Evolutionary conservation across 2,888 invertebrate species (phyloP), one percentile per base, ranked within the genome.

Genomic region (Caprella mutica): DNA sequence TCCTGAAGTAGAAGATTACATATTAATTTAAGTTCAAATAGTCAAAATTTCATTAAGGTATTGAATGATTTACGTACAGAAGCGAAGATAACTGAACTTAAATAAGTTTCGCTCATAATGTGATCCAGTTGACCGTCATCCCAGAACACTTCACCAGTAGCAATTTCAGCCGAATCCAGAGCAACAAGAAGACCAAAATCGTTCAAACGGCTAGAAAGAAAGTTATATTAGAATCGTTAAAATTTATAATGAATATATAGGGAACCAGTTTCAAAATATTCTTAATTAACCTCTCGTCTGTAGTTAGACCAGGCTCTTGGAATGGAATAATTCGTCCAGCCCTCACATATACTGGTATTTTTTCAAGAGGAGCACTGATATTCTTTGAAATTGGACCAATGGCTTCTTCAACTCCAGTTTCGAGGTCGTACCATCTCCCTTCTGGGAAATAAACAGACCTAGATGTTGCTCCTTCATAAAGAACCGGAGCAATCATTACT

Each of bases 401-500:
- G 12, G 57, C 57, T 14, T 51, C 50, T 12, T 27, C 26, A 5
- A 14, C 42, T 3, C 59, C 63, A 24, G 39, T 26, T 24, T 42
- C 46, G 23, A 63, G 43, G 54, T 69, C 68, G 64, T 67, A 71
- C 69, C 69, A 71, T 14, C 30, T 43, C 33, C 44, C 58, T 27
- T 58, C 29, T 17, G 55, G 52, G 51, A 59, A 59, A 44, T 59
- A 58, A 24, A 58, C 43, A 27, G 42, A 43, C 40, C 52, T 57
- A 24, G 43, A 27, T 21, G 35, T 29, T 21, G 62, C 62, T 4
- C 62, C 59, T 42, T 53, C 52, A 1, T 50, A 40, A 6, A 69
- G 33, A 6, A 68, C 66, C 2, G 69, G 69, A 2, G 68, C 70
- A 21, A 74, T 69, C 56, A 75, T 64, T 17, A 76, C 63, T 14